These are phyloP conservation scores for Dryocosmus kuriphilus DNA, from an alignment of 2,888 invertebrate genomes.

Conservation along the genomic window DNA sequence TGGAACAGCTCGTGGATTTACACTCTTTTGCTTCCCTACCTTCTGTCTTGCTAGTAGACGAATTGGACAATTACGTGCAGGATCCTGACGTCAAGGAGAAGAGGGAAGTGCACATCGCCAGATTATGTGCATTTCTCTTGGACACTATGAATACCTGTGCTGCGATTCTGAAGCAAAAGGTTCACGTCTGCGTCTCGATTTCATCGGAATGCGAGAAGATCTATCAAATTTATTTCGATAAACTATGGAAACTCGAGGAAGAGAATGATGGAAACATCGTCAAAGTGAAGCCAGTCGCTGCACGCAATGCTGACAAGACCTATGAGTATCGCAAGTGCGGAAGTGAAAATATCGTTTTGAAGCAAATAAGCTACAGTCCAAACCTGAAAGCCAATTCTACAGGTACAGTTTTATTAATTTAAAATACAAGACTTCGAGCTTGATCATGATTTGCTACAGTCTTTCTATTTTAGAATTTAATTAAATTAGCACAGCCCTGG, in stretches of 20 bases:
- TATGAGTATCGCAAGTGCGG: constrained; percentile 45
- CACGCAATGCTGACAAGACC: constrained; percentile 23
- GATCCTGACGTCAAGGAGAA: constrained; percentile 49
- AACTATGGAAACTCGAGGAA: constrained; percentile 54
- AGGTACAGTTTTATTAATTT: background rate
- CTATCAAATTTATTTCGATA: constrained; percentile 57
- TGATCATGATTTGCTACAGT: no score
- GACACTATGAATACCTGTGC: constrained; percentile 68
- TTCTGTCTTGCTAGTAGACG: constrained; percentile 68
- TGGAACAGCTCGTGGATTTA: constrained; percentile 64
- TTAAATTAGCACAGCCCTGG: no score
- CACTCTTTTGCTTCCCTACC: constrained; percentile 67
- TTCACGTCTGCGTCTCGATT: constrained; percentile 55
- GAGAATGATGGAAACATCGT: constrained; percentile 42
- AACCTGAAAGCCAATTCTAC: background rate
- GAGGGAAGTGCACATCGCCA: constrained; percentile 61
- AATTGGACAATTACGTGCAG: constrained; percentile 66
- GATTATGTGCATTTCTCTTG: constrained; percentile 63
- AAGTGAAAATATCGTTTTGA: constrained; percentile 45
- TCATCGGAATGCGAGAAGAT: constrained; percentile 34
- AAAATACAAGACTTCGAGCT: no score
- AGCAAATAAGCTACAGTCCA: constrained; percentile 43
- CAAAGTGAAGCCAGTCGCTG: constrained; percentile 34
- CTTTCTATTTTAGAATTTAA: no score
- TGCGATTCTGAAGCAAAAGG: constrained; percentile 57